These are phyloP conservation scores for Yponomeuta malinellus DNA, from an alignment of 2,888 invertebrate genomes.

Conservation along the genomic window DNA sequence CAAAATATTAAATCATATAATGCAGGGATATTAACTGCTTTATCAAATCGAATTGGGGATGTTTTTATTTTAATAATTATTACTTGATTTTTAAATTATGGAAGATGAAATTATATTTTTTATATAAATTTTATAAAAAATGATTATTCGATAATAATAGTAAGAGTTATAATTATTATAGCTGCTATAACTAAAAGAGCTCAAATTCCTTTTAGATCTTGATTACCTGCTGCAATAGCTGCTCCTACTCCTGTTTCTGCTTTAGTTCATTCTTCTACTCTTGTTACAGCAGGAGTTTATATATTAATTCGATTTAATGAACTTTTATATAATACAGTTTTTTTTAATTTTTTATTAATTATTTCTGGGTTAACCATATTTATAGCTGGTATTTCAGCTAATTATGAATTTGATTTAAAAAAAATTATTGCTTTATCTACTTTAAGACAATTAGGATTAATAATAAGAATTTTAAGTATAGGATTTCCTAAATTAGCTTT, in stretches of 20 bases:
- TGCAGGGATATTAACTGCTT: slow-evolving; percentile 82
- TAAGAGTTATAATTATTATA: slow-evolving; percentile 60
- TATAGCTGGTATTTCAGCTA: slow-evolving; percentile 76
- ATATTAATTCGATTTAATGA: slow-evolving; percentile 82
- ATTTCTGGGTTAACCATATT: slow-evolving; percentile 76
- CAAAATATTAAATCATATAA: slow-evolving; percentile 81
- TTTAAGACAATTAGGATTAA: slow-evolving; percentile 84
- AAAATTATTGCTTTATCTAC: slow-evolving; percentile 88
- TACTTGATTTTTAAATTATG: slow-evolving; percentile 74
- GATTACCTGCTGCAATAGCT: slow-evolving; percentile 84
- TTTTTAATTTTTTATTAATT: slow-evolving; percentile 70
- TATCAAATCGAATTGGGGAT: slow-evolving; percentile 85
- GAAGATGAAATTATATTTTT: slow-evolving; percentile 72
- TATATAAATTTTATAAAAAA: slow-evolving; percentile 66
- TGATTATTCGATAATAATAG: slow-evolving; percentile 56
- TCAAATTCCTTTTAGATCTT: slow-evolving; percentile 87
- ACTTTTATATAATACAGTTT: slow-evolving; percentile 53
- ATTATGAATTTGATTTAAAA: slow-evolving; percentile 82
- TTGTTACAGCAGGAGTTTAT: slow-evolving; percentile 86
- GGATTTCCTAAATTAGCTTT: slow-evolving; percentile 75
- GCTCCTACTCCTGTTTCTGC: slow-evolving; percentile 87
- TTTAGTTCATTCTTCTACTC: slow-evolving; percentile 84
- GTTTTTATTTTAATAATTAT: slow-evolving; percentile 78
- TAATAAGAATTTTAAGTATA: slow-evolving; percentile 79
- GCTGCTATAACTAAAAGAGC: slow-evolving; percentile 85